phyloP scores from a whole-genome alignment of 2,113 vertebrate genomes.

The Noturus placidus region DNA sequence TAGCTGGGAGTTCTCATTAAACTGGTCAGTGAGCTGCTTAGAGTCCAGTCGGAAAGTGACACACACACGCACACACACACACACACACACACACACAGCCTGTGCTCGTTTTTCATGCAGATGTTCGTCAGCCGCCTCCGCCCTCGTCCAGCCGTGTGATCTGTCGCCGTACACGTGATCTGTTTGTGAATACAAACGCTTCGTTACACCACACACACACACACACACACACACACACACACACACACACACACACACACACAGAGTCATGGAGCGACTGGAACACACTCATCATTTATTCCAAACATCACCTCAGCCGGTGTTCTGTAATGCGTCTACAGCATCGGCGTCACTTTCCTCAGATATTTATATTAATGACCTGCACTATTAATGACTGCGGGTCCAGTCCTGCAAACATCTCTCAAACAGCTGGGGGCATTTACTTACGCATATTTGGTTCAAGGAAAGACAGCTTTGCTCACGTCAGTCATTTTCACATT shows the following conservation, averaged over 20 bases:
- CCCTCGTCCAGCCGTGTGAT: constrained; percentile 10
- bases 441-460: not conserved
- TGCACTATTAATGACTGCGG: not conserved
- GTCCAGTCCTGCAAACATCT: not conserved
- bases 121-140: constrained; percentile 8
- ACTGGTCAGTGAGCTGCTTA: not conserved
- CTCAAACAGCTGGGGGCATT: not conserved
- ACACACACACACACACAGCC: not conserved
- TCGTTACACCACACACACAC: not conserved
- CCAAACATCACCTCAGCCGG: not conserved
- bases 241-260: not conserved
- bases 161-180: not conserved
- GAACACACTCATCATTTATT: not conserved
- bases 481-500: not conserved
- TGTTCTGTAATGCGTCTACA: not conserved
- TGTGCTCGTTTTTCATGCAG: not conserved
- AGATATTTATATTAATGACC: not conserved
- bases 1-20: not conserved
- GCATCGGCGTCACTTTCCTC: not conserved
- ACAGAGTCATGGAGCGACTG: not conserved
- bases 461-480: not conserved
- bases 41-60: not conserved
- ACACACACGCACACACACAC: not conserved
- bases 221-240: not conserved
- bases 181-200: not conserved